A percentile compares a stretch with the other conserved stretches of the same genome.
Evolutionary conservation across 2,888 invertebrate species (phyloP).

Genomic region (Fragum fragum): DNA sequence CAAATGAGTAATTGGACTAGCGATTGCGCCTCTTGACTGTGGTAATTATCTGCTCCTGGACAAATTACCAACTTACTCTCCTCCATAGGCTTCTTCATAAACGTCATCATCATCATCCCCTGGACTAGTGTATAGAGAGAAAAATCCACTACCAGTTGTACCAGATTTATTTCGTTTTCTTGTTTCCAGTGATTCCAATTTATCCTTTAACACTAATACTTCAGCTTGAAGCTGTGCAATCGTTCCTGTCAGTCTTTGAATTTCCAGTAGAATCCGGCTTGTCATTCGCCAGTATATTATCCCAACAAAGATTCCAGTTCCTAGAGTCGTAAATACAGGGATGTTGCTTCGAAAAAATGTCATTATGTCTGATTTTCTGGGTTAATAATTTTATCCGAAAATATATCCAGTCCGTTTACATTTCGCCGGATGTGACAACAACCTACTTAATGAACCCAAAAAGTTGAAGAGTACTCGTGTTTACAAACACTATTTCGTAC

Average conservation of each 20-base stretch:
- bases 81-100: slow-evolving; percentile 81
- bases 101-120: slow-evolving; percentile 83
- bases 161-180: slow-evolving; percentile 20
- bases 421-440: slow-evolving; percentile 26
- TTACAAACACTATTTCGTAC: not conserved
- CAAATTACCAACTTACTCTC: slow-evolving; percentile 53
- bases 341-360: slow-evolving; percentile 58
- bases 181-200: slow-evolving; percentile 31
- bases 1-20: no score
- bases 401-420: not conserved
- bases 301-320: slow-evolving; percentile 52
- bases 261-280: slow-evolving; percentile 55
- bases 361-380: slow-evolving; percentile 34
- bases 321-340: slow-evolving; percentile 40
- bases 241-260: slow-evolving; percentile 45
- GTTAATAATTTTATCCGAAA: not conserved
- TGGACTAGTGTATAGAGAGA: slow-evolving; percentile 74
- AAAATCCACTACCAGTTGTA: slow-evolving; percentile 62
- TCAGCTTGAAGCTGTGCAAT: slow-evolving; percentile 54
- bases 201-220: slow-evolving; percentile 45
- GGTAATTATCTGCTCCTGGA: no score
- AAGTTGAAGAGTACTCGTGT: not conserved
- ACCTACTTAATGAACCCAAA: not conserved
- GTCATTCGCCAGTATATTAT: slow-evolving; percentile 58
- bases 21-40: no score